phyloP scores from a whole-genome alignment of 2,888 invertebrate genomes.

The Kuschelorhynchus macadamiae region DNA sequence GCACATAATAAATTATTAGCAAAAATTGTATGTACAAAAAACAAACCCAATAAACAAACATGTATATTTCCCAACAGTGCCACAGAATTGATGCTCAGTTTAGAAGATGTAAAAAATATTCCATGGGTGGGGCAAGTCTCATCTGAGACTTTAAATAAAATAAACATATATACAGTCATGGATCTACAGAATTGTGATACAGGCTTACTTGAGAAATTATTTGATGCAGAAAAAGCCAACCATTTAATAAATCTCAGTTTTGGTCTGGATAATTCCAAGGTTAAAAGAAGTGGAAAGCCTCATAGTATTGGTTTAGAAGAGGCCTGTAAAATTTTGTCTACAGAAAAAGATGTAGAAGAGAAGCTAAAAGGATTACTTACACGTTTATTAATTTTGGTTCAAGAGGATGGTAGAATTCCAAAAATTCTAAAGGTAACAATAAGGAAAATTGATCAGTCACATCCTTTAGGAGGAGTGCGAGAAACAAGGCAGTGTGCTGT shows the following conservation, averaged over 20 bases:
- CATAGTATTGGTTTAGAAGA: conserved; percentile 87
- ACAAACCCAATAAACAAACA: conserved; percentile 89
- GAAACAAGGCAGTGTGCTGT: conserved; percentile 84
- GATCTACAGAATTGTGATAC: conserved; percentile 78
- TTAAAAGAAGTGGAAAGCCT: conserved; percentile 83
- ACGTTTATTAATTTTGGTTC: conserved; percentile 79
- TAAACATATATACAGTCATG: conserved; percentile 77
- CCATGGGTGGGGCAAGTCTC: conserved; percentile 85
- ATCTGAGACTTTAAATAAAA: conserved; percentile 75
- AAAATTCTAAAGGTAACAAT: conserved; percentile 82
- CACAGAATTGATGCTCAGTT: conserved; percentile 75
- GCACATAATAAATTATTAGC: conserved; percentile 88
- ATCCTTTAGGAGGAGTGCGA: conserved; percentile 76
- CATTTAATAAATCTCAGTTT: conserved; percentile 79
- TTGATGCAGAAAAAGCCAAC: conserved; percentile 79
- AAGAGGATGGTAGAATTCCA: conserved; percentile 85
- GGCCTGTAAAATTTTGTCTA: conserved; percentile 81
- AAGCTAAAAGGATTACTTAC: conserved; percentile 79
- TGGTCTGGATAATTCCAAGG: conserved; percentile 81
- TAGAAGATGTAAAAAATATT: conserved; percentile 75
- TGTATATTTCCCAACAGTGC: conserved; percentile 80
- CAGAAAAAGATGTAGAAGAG: conserved; percentile 81
- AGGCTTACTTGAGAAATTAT: conserved; percentile 71
- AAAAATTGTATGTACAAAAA: conserved; percentile 80
- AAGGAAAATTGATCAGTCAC: conserved; percentile 79